phyloP scores from a whole-genome alignment of 2,888 invertebrate genomes.

The Nebria brevicollis region DNA sequence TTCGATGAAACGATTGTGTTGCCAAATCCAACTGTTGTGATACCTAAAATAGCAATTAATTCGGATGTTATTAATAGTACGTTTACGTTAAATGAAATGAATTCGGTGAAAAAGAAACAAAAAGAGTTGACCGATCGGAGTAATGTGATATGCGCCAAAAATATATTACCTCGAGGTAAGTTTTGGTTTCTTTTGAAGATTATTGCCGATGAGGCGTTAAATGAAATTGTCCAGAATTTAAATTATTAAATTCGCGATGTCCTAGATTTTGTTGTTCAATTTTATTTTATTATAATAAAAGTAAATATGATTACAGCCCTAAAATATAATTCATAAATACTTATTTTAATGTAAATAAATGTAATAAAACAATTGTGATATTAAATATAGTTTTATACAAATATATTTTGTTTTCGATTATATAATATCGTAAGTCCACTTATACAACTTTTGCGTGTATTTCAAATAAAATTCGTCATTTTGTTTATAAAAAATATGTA shows the following conservation, averaged over 20 bases:
- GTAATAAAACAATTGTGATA: not conserved
- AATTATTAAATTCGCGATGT: not conserved
- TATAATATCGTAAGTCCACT: not conserved
- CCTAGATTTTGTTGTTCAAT: conserved; percentile 6
- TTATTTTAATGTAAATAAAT: conserved; percentile 17
- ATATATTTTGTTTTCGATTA: not conserved
- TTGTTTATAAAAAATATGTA: no score
- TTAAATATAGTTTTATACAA: conserved; percentile 8
- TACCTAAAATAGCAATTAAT: conserved; percentile 8
- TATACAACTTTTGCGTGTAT: not conserved
- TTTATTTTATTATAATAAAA: conserved; percentile 1
- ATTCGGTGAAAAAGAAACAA: conserved; percentile 25
- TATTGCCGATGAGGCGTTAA: conserved; percentile 25
- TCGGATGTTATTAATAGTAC: conserved; percentile 31
- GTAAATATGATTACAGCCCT: no score
- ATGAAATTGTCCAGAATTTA: conserved; percentile 26
- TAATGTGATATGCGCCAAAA: conserved; percentile 4
- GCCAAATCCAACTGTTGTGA: conserved; percentile 4
- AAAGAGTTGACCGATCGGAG: conserved; percentile 26
- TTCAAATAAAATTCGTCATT: no score
- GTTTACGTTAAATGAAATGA: conserved; percentile 25
- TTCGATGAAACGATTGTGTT: conserved; percentile 31
- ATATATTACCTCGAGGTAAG: conserved; percentile 30
- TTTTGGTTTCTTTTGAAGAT: conserved; percentile 15
- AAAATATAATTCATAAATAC: no score